Evolutionary conservation across 2,113 vertebrate genomes (phyloP), one percentile per base, ranked within the genome.

Genomic region (Corythaeola cristata): DNA sequence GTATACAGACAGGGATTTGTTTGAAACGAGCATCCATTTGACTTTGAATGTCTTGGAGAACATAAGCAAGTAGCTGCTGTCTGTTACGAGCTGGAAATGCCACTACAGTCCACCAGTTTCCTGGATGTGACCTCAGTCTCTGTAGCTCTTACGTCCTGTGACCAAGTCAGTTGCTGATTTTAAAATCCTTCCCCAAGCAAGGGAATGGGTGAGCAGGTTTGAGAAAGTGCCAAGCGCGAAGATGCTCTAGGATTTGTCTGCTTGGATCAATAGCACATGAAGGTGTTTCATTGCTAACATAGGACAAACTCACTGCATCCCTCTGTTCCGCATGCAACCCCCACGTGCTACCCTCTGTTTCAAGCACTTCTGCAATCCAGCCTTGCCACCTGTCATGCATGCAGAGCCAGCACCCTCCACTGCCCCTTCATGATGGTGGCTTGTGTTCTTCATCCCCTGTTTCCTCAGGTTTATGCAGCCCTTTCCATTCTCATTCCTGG

Each of bases 361-460:
- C 27, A 71, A 71, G 56, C 64, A 63, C 69, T 95, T 60, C 74
- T 75, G 79, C 72, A 74, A 2, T 47, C 80, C 90, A 80, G 0
- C 72, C 67, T 92, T 58, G 55, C 74, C 75, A 49, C 59, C 45
- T 67, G 80, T 64, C 93, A 32, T 82, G 93, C 96, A 96, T 96
- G 93, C 91, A 79, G 87, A 95, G 77, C 77, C 93, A 95, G 66
- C 69, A 75, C 15, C n/a, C 26, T 81, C 89, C 45, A 5, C 86
- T 87, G 73, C 60, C 87, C 49, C 55, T 79, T 72, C 81, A 26
- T 41, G 39, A 3, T 89, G 77, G 27, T 79, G 66, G 77, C 71
- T 89, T 33, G 2, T 96, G 81, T 89, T 50, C 62, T 91, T 69
- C 89, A 79, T 89, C 17, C 59, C 15, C 16, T 63, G 0, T 86